Conservation (phyloP, 2,888 invertebrate species). For the Sinotaia quadrata region DNA sequence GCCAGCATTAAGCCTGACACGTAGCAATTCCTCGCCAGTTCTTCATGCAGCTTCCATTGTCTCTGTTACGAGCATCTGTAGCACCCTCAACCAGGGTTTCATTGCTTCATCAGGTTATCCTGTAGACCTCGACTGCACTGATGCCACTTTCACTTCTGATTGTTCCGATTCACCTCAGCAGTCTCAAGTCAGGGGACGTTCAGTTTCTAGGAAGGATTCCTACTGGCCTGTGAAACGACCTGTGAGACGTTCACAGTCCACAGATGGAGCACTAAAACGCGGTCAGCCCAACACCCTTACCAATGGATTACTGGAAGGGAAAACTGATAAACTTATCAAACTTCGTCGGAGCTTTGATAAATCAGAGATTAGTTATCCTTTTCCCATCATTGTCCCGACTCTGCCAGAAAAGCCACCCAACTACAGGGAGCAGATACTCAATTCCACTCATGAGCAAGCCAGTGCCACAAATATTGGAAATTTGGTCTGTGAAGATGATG, state of each 20-base stretch:
- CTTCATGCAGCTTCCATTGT: conserved; percentile 25
- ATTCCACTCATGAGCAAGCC: too few species aligned
- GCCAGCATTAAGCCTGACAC: neutral
- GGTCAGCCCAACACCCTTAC: conserved; percentile 63
- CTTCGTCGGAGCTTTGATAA: conserved; percentile 56
- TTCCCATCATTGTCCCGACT: conserved; percentile 44
- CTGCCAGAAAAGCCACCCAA: conserved; percentile 12
- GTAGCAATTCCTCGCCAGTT: conserved; percentile 23
- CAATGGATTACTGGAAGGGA: conserved; percentile 55
- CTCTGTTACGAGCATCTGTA: conserved; percentile 12
- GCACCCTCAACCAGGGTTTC: conserved; percentile 53
- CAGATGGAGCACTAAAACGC: conserved; percentile 43
- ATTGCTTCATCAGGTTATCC: conserved; percentile 33
- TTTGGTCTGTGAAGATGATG: too few species aligned
- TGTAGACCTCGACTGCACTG: neutral
- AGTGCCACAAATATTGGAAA: too few species aligned
- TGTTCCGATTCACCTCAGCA: neutral
- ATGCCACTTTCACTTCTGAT: neutral
- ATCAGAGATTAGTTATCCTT: conserved; percentile 49
- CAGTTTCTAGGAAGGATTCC: neutral
- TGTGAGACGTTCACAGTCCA: conserved; percentile 34
- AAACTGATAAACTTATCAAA: conserved; percentile 47
- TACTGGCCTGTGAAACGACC: conserved; percentile 11
- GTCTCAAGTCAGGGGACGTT: neutral
- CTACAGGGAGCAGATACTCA: too few species aligned